Conservation (phyloP, 2,888 invertebrate genomes). For the Pterobdella sp. region DNA sequence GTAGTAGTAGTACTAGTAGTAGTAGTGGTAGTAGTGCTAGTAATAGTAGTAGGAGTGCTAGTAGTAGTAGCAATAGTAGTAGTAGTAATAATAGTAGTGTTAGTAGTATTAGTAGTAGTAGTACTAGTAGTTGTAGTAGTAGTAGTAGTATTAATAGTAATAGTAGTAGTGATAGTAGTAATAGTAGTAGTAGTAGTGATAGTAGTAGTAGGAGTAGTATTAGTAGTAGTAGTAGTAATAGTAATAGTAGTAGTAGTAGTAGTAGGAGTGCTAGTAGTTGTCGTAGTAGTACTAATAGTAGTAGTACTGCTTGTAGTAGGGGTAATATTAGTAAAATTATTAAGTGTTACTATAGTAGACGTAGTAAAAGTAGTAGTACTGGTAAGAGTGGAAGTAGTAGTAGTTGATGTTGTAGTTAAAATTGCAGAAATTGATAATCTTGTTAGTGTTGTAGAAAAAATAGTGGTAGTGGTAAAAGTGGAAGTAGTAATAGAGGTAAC, state of each 20-base stretch:
- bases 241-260: constrained; percentile 12
- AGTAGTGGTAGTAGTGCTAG: constrained; percentile 5
- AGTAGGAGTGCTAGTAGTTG: constrained; percentile 7
- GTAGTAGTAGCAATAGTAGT: constrained; percentile 13
- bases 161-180: constrained; percentile 1
- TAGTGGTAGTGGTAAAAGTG: too few species aligned
- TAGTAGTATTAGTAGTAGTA: constrained; percentile 13
- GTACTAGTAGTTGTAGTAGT: constrained; percentile 10
- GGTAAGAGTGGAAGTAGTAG: too few species aligned
- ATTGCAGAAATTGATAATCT: too few species aligned
- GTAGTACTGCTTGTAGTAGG: constrained; percentile 2
- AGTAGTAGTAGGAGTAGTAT: constrained; percentile 12
- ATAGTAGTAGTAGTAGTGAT: constrained; percentile 10
- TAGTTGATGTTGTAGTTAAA: too few species aligned
- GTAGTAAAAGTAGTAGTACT: too few species aligned
- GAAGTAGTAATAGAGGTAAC: too few species aligned
- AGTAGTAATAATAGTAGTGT: constrained; percentile 8
- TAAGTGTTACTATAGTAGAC: too few species aligned
- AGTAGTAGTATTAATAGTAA: constrained; percentile 1
- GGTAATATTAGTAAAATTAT: too few species aligned
- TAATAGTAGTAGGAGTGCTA: background rate
- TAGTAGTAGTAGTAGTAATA: constrained; percentile 12
- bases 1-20: constrained; percentile 14
- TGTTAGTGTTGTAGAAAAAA: too few species aligned
- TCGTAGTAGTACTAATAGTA: constrained; percentile 12